Evolutionary conservation across 2,797 vertebrate genomes (phyloP), one percentile per base, ranked within the genome.

Genomic region (Pteropus rufus): DNA sequence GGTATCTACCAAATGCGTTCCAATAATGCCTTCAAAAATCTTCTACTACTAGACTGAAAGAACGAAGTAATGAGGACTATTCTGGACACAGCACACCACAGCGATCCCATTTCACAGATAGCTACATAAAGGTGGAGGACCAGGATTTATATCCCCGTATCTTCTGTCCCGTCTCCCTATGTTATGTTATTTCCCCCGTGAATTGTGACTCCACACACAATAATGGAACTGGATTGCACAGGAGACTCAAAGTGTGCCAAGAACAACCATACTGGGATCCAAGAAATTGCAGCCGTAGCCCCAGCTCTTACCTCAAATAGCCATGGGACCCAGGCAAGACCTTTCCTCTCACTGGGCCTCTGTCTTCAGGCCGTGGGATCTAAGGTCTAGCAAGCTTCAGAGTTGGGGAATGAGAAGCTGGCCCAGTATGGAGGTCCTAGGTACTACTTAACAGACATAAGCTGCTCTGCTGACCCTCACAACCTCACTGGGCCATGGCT

Each of bases 51-150:
- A 21, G 58, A 62, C 14, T 5, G 10, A 60, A 73, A 87, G 24
- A 67, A 79, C 0, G 0, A 46, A 19, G 11, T 24, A 2, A 21
- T 34, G 9, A 75, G 24, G 54, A 24, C 1, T 0, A 3, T 60
- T 62, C 29, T 84, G 23, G 21, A 69, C 73, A 73, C 3, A 54
- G 26, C 34, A 44, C 6, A 52, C 65, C 52, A 1, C 1, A n/a
- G 21, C 2, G 15, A 73, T 26, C n/a, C 60, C 81, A 76, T 76
- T 70, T 70, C 18, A 69, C 29, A 87, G 60, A 64, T 41, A 56
- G 31, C 90, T 49, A 39, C 3, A 14, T 75, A n/a, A 64, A 41
- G 39, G 58, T 23, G 56, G 49, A n/a, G 12, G 7, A 41, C 9
- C 5, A 46, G 16, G 70, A 54, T 54, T 60, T 54, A 15, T 1